These are phyloP conservation scores for Dendrocincla tyrannina DNA, from an alignment of 2,797 vertebrate genomes.

Conservation along the genomic window DNA sequence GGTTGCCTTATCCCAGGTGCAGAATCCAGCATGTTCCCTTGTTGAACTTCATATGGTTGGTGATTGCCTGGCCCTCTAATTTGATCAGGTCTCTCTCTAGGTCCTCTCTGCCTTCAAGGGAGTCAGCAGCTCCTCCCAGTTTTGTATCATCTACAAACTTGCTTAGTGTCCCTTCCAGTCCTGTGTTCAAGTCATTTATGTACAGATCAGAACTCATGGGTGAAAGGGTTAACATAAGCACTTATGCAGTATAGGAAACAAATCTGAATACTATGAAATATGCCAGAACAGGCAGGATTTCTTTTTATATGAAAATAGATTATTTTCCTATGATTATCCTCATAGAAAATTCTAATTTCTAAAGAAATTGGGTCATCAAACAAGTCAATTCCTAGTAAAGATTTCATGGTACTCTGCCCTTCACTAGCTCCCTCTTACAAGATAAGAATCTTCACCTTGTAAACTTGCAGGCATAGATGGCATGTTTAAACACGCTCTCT, in stretches of 20 bases:
- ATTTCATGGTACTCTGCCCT: background rate
- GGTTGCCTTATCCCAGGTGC: background rate
- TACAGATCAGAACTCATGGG: background rate
- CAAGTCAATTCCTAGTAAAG: background rate
- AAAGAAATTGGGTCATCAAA: background rate
- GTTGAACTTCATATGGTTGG: too few species aligned
- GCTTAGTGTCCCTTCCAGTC: background rate
- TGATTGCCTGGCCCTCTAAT: background rate
- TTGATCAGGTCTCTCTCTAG: background rate
- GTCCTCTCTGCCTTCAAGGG: background rate
- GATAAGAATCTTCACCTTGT: background rate
- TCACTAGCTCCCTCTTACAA: background rate
- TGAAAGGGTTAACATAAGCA: background rate
- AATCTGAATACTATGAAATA: background rate
- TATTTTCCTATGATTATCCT: background rate
- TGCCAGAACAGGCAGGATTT: background rate
- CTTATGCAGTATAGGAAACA: background rate
- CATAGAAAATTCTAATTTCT: background rate
- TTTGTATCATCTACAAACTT: background rate
- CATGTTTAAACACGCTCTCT: background rate
- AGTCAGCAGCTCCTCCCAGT: background rate
- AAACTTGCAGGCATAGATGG: background rate
- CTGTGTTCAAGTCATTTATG: background rate
- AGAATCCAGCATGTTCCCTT: background rate
- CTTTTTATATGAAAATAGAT: background rate